These are phyloP conservation scores for Neoaliturus tenellus DNA, from an alignment of 2,888 invertebrate genomes.

Conservation along the genomic window DNA sequence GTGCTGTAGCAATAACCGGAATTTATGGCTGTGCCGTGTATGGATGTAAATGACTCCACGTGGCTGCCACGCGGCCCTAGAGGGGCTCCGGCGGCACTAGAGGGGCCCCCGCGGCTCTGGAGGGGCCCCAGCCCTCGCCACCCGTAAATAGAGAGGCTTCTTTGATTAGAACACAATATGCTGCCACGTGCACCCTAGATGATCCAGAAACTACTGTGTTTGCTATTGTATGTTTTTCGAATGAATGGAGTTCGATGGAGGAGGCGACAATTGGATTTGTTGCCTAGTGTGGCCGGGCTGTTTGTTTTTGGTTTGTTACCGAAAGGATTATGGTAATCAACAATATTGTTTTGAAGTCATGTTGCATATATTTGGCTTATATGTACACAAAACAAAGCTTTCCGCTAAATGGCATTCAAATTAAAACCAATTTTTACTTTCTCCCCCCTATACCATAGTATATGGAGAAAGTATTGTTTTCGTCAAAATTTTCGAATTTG, in stretches of 20 bases:
- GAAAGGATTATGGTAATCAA: no score
- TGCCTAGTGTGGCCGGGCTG: no score
- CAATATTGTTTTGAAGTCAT: no score
- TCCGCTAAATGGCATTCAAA: no score
- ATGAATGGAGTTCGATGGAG: no score
- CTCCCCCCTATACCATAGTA: no score
- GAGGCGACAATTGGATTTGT: neutral
- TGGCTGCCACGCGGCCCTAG: constrained; percentile 15
- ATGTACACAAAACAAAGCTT: no score
- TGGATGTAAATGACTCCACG: constrained; percentile 49
- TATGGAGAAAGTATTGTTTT: no score
- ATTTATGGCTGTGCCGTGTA: constrained; percentile 29
- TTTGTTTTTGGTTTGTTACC: no score
- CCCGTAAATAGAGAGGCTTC: neutral
- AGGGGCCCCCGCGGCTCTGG: neutral
- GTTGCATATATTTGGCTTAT: no score
- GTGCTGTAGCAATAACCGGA: constrained; percentile 29
- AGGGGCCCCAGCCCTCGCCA: neutral
- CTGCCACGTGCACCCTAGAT: neutral
- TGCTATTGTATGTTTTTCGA: neutral
- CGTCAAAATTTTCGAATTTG: no score
- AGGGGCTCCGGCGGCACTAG: neutral
- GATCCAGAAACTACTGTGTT: neutral
- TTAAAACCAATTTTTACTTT: no score
- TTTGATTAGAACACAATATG: neutral